Percentiles rank a stretch among this genome's conserved stretches.
Conservation (phyloP, 2,113 vertebrate species). For the Spermophilus dauricus region DNA sequence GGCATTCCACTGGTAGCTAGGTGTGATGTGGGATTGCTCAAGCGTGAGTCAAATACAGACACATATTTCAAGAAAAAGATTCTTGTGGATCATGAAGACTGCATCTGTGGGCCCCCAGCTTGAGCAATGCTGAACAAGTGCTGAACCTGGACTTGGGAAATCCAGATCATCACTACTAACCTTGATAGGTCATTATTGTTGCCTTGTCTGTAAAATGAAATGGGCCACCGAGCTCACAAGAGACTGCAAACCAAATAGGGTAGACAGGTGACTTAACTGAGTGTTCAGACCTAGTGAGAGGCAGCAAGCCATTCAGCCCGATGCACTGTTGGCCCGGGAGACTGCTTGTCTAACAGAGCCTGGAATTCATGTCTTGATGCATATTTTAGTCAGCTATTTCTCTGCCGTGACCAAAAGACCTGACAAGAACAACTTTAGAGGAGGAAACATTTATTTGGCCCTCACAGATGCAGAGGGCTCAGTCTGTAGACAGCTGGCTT, state of each 20-base stretch:
- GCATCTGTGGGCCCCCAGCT: neutral
- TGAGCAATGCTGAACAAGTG: neutral
- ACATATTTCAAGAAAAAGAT: neutral
- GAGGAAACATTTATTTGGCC: too few relatives aligned
- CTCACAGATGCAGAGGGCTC: too few relatives aligned
- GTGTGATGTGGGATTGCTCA: neutral
- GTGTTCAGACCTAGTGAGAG: neutral
- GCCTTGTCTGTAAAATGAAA: neutral
- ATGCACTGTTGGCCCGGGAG: neutral
- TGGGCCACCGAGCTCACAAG: neutral
- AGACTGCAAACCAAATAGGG: neutral
- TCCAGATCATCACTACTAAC: accelerated
- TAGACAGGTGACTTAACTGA: neutral
- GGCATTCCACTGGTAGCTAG: neutral
- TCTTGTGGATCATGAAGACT: neutral
- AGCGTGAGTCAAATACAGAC: neutral
- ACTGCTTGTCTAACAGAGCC: neutral
- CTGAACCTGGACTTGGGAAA: neutral
- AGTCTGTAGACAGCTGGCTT: too few relatives aligned
- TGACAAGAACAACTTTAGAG: too few relatives aligned
- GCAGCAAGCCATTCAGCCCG: neutral
- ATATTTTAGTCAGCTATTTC: neutral
- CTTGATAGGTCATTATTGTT: neutral
- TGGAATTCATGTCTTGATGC: neutral
- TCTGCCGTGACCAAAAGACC: too few relatives aligned